Evolutionary conservation across 2,888 invertebrate genomes (phyloP).

Genomic region (Ptychoptera albimana): DNA sequence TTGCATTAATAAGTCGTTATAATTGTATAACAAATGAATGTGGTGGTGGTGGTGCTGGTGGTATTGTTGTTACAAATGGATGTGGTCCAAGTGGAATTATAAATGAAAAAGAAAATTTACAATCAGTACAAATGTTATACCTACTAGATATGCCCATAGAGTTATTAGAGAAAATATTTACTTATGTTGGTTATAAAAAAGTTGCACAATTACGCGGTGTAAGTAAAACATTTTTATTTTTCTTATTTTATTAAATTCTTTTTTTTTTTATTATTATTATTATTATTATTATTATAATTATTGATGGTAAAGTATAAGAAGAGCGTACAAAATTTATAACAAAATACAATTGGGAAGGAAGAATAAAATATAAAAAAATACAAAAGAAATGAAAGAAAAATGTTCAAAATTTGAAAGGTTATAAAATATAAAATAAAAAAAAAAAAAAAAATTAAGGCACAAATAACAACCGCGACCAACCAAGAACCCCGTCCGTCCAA

Average conservation of each 20-base stretch:
- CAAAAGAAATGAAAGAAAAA: too few species aligned
- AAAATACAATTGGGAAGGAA: too few species aligned
- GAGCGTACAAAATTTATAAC: too few species aligned
- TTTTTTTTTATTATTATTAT: constrained; percentile 1
- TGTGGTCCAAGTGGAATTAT: neutral
- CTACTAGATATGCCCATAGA: constrained; percentile 65
- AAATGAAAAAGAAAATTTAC: neutral
- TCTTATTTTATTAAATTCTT: too few species aligned
- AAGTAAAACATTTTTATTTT: constrained; percentile 28
- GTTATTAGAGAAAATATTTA: constrained; percentile 62
- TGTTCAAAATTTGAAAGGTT: too few species aligned
- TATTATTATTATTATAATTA: constrained; percentile 2
- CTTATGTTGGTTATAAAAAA: constrained; percentile 57
- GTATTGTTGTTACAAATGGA: neutral
- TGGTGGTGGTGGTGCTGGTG: neutral
- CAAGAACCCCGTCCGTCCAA: too few species aligned
- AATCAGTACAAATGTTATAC: constrained; percentile 11
- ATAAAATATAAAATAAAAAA: constrained; percentile 2
- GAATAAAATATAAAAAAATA: too few species aligned
- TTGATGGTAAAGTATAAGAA: too few species aligned
- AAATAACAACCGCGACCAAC: too few species aligned
- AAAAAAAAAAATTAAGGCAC: neutral
- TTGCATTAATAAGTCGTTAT: neutral
- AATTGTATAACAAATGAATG: neutral
- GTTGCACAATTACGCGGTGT: constrained; percentile 67